A percentile compares a stretch with the other conserved stretches of the same genome.
Evolutionary conservation across 2,888 invertebrate genomes (phyloP).

Genomic region (Liopterus haemorrhoidalis): DNA sequence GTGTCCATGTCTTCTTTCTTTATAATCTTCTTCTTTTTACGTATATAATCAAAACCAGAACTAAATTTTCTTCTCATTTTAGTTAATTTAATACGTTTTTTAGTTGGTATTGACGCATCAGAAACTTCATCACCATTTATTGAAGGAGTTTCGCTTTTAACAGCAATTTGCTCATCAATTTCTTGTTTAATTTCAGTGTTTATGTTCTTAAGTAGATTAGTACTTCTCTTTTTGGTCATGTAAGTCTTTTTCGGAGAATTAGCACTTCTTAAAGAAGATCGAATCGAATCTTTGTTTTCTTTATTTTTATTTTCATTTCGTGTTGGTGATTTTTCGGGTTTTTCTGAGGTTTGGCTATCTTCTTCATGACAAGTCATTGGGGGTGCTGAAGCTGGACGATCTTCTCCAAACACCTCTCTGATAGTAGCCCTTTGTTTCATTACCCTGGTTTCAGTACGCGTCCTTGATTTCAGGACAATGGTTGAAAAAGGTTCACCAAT

Average conservation of each 20-base stretch:
- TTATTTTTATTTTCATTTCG: constrained; percentile 40
- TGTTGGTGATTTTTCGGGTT: constrained; percentile 15
- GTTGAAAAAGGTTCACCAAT: constrained; percentile 62
- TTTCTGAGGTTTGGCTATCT: too few species aligned
- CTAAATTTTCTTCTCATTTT: constrained; percentile 70
- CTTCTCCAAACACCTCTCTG: constrained; percentile 74
- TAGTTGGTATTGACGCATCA: constrained; percentile 29
- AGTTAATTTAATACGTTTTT: constrained; percentile 57
- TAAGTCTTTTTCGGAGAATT: constrained; percentile 47
- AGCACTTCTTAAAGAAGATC: constrained; percentile 50
- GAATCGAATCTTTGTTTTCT: constrained; percentile 47
- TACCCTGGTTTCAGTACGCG: constrained; percentile 67
- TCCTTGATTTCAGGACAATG: constrained; percentile 65
- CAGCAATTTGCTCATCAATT: constrained; percentile 32
- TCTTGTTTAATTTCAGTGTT: constrained; percentile 35
- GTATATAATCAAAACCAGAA: constrained; percentile 82
- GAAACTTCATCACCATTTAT: constrained; percentile 41
- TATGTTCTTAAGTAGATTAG: constrained; percentile 34
- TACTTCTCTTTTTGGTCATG: constrained; percentile 25
- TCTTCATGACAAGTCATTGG: constrained; percentile 59
- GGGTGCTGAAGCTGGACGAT: constrained; percentile 76
- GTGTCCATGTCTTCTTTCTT: constrained; percentile 49
- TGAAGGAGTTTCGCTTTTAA: constrained; percentile 29
- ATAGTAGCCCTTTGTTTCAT: constrained; percentile 70
- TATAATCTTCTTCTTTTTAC: constrained; percentile 76